A percentile compares a stretch with the other conserved stretches of the same genome.
phyloP scores from a whole-genome alignment of 2,113 vertebrate genomes.

The Propithecus coquereli region DNA sequence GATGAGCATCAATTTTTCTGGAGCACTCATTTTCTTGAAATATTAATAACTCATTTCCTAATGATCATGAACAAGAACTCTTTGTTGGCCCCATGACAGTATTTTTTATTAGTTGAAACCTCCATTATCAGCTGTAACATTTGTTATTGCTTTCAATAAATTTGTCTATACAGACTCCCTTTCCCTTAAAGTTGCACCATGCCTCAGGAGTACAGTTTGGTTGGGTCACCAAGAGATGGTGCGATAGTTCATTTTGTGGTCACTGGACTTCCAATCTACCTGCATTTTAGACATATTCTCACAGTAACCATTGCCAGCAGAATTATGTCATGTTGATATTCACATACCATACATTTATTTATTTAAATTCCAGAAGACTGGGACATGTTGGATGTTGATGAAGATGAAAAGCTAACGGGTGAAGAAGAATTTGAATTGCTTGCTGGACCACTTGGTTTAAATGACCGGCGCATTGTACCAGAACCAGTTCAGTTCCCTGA shows the following conservation, averaged over 20 bases:
- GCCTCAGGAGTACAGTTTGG: not conserved
- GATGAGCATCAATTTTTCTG: not conserved
- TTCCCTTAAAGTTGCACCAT: not conserved
- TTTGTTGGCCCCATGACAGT: not conserved
- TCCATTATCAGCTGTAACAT: not conserved
- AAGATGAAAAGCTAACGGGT: slow-evolving; percentile 95
- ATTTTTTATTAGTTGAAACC: not conserved
- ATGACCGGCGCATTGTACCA: slow-evolving; percentile 91
- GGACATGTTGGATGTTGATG: slow-evolving; percentile 98
- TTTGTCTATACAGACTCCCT: not conserved
- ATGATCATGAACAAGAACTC: not conserved
- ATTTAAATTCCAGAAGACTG: slow-evolving; percentile 91
- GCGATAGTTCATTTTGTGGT: not conserved
- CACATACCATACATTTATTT: slow-evolving; percentile 21
- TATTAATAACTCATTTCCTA: not conserved
- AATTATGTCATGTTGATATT: not conserved
- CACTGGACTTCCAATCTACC: not conserved
- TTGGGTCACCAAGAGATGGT: slow-evolving; percentile 22
- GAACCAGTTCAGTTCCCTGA: slow-evolving; percentile 97
- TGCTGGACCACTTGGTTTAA: slow-evolving; percentile 93
- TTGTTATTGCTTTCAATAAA: not conserved
- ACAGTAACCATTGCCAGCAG: not conserved
- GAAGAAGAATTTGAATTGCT: slow-evolving; percentile 98
- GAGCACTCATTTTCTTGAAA: not conserved
- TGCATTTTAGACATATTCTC: not conserved